Base-by-base conservation (phyloP, 2,797 vertebrate genomes). In the Phyllotis vaccarum region DNA sequence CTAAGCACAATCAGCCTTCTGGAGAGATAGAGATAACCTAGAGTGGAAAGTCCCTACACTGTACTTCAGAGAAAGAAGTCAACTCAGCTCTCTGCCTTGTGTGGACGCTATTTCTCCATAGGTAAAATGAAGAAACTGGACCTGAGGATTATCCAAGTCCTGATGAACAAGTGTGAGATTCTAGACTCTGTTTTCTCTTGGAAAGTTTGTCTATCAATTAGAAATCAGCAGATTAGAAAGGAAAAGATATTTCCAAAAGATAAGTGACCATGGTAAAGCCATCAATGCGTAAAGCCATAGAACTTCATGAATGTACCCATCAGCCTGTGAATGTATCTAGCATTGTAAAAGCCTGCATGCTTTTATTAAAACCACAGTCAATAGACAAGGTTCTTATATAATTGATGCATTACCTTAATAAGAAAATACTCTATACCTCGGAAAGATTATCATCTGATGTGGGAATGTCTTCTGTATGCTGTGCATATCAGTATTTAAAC, bases 121-220 rank as follows among this genome's bases (percentile, higher is more conserved):
- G 49, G 3, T 76, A 89, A 97, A 96, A 94, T 8, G 10, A 83
- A 79, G 29, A 62, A 68, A 29, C 54, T 78, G 40, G 17, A 95
- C 91, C 34, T 66, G 75, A 91, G 43, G 54, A 9, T 54, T 74
- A 87, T 87, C 27, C 19, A 70, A 62, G 16, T 58, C 70, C 43
- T 66, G 68, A 91, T 2, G 16, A 31, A 8, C 82, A 76, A 60
- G 64, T 74, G 8, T 56, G 52, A 46, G n/a, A 83, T 52, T 90
- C 70, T 91, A 80, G 40, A 40, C 66, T 94, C 60, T 93, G 34
- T 29, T 90, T 86, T 87, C 66, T 27, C 27, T 93, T 81, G 13
- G 24, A 94, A 19, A 72, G 54, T 78, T 76, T 85, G 49, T 86
- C 24, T 56, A n/a, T 85, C 27, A 11, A 1, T 91, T 92, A 70